Conservation (phyloP, 1,140 invertebrate species). For the Bilobella aurantiaca region DNA sequence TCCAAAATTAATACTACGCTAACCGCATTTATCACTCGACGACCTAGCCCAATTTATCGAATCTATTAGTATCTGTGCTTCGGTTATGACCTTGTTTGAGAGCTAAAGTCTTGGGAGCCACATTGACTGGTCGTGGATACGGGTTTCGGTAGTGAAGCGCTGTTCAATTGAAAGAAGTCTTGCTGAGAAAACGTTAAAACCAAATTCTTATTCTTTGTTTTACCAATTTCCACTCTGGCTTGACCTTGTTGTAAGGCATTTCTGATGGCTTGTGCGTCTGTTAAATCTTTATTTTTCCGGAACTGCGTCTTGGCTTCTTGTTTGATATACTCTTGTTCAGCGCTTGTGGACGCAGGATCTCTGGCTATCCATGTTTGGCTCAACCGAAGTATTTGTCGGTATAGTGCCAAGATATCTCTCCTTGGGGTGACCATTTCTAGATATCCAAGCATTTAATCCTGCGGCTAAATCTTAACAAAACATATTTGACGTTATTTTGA, state of each 20-base stretch:
- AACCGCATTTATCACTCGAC: too few relatives aligned
- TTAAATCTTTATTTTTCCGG: constrained; percentile 27
- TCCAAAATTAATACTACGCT: too few relatives aligned
- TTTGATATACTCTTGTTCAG: constrained; percentile 32
- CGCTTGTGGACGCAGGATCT: constrained; percentile 12
- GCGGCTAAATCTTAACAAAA: too few relatives aligned
- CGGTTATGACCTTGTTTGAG: constrained; percentile 18
- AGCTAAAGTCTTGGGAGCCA: constrained; percentile 30
- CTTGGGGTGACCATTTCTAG: neutral
- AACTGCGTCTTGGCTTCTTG: constrained; percentile 33
- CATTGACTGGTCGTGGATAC: constrained; percentile 35
- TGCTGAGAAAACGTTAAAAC: constrained; percentile 2
- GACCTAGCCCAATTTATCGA: neutral
- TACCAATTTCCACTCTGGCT: constrained; percentile 35
- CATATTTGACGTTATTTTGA: too few relatives aligned
- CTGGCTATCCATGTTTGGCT: constrained; percentile 27
- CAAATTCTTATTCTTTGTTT: too few relatives aligned
- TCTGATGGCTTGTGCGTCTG: constrained; percentile 24
- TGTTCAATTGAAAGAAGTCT: constrained; percentile 20
- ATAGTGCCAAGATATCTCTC: constrained; percentile 23
- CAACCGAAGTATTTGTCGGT: constrained; percentile 26
- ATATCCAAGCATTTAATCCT: too few relatives aligned
- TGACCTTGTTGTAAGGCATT: constrained; percentile 33
- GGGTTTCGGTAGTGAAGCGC: constrained; percentile 35
- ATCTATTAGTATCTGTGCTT: neutral